Conservation (phyloP, 2,888 invertebrate genomes). For the Ormyrus labotus region DNA sequence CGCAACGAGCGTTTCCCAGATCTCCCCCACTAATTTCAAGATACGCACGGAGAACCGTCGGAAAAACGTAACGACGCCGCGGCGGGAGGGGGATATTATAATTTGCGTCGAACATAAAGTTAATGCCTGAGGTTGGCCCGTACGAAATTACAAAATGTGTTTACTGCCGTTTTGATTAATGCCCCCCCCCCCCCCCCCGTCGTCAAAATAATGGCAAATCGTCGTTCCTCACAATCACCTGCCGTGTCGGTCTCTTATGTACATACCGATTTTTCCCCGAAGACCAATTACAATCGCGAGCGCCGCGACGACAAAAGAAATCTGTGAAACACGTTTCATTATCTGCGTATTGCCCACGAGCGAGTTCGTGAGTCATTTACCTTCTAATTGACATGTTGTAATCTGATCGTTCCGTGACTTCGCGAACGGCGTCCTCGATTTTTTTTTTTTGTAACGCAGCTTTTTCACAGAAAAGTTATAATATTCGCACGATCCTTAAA, state of each 20-base stretch:
- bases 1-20: too few relatives aligned
- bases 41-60: too few relatives aligned
- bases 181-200: not conserved
- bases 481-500: constrained; percentile 8
- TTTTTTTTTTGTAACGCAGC: not conserved
- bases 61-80: too few relatives aligned
- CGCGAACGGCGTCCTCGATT: constrained; percentile 48
- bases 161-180: constrained; percentile 19
- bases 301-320: constrained; percentile 18
- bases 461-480: constrained; percentile 46
- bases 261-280: constrained; percentile 23
- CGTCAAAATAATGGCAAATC: constrained; percentile 1
- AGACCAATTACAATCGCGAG: constrained; percentile 26
- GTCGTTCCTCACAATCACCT: not conserved
- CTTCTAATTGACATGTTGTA: constrained; percentile 54
- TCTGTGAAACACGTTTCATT: constrained; percentile 29
- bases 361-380: constrained; percentile 30
- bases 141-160: constrained; percentile 1
- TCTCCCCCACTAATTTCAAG: too few relatives aligned
- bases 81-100: too few relatives aligned
- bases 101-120: not conserved
- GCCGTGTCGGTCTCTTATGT: not conserved
- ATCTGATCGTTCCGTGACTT: constrained; percentile 44
- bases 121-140: not conserved
- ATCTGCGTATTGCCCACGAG: not conserved